These are phyloP conservation scores for Phalloptychus januarius DNA, from an alignment of 2,797 vertebrate genomes.

Conservation along the genomic window DNA sequence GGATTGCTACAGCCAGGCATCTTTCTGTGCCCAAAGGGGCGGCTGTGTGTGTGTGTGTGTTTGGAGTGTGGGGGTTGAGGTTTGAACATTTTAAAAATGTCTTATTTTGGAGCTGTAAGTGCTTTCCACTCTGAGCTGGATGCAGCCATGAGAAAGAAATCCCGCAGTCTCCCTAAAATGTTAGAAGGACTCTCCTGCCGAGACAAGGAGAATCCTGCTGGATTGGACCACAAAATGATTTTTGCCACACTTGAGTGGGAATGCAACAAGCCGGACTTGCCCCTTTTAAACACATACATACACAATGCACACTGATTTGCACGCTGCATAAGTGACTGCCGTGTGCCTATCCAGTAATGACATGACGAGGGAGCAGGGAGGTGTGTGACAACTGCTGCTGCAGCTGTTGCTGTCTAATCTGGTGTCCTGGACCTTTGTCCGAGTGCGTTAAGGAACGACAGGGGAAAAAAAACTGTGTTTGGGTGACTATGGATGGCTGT, in stretches of 20 bases:
- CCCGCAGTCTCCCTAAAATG: conserved; percentile 39
- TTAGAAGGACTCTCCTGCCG: conserved; percentile 40
- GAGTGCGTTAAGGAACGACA: conserved; percentile 25
- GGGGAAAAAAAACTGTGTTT: conserved; percentile 1
- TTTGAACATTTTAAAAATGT: conserved; percentile 42
- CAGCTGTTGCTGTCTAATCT: conserved; percentile 45
- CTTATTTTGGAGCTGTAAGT: conserved; percentile 42
- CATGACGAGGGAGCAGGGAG: conserved; percentile 19
- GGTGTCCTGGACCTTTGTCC: conserved; percentile 34
- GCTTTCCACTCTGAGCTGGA: conserved; percentile 30
- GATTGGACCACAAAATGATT: conserved; percentile 54
- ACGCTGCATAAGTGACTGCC: conserved; percentile 29
- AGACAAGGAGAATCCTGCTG: conserved; percentile 33
- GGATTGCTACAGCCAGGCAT: conserved; percentile 33
- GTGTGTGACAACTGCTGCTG: conserved; percentile 35
- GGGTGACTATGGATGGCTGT: conserved; percentile 27
- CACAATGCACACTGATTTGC: background rate
- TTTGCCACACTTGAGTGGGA: conserved; percentile 43
- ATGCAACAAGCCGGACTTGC: conserved; percentile 22
- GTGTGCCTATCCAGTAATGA: conserved; percentile 23
- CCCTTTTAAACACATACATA: conserved; percentile 21
- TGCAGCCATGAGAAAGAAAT: conserved; percentile 38
- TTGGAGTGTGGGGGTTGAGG: background rate
- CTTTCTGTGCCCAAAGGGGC: conserved; percentile 16
- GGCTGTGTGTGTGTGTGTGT: conserved; percentile 5